Evolutionary conservation across 2,113 vertebrate species (phyloP).

Genomic region (Anas platyrhynchos): DNA sequence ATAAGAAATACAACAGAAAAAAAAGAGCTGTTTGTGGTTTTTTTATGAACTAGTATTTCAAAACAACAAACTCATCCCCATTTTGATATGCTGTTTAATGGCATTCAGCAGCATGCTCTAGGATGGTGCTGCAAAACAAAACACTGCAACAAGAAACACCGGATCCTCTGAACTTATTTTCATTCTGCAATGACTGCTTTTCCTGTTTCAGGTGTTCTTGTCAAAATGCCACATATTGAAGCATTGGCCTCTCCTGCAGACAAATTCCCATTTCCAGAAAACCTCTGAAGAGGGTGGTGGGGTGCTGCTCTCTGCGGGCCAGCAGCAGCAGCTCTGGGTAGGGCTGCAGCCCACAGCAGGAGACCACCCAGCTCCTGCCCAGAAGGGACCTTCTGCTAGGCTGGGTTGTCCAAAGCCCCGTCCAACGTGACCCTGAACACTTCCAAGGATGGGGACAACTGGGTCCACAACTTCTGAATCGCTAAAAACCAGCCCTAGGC

Average conservation of each 20-base stretch:
- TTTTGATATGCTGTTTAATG: neutral
- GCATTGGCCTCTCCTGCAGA: neutral
- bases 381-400: neutral
- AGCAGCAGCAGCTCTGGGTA: neutral
- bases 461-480: neutral
- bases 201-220: neutral
- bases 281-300: neutral
- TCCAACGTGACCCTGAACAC: neutral
- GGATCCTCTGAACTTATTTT: neutral
- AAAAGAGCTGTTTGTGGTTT: neutral
- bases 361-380: too few species aligned
- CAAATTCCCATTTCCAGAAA: neutral
- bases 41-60: neutral
- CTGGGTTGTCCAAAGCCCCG: too few species aligned
- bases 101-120: neutral
- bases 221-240: neutral
- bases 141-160: neutral
- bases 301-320: neutral
- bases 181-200: neutral
- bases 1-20: neutral
- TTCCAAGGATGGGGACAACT: neutral
- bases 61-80: neutral
- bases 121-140: neutral
- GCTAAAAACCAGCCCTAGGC: accelerated
- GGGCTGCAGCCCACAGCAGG: neutral